Conservation (phyloP, 2,888 invertebrate species). For the Silvanus unidentatus region DNA sequence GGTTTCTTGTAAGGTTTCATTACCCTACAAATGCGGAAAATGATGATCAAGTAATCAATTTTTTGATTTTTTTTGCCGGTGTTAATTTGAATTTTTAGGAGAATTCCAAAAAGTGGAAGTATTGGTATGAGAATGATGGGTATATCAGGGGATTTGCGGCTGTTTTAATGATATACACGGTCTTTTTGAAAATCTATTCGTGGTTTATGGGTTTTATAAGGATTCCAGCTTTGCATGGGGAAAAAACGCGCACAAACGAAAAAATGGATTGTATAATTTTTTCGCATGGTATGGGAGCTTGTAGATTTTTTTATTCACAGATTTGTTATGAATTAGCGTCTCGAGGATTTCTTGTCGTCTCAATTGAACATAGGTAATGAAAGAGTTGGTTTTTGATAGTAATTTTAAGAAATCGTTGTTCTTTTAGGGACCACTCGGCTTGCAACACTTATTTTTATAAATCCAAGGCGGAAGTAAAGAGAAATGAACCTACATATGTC, state of each 20-base stretch:
- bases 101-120: conserved; percentile 48
- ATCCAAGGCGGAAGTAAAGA: conserved; percentile 37
- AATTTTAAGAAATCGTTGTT: conserved; percentile 2
- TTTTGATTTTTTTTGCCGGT: no score
- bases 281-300: conserved; percentile 61
- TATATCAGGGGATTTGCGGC: conserved; percentile 51
- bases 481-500: conserved; percentile 37
- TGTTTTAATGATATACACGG: conserved; percentile 41
- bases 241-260: conserved; percentile 39
- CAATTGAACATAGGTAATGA: conserved; percentile 57
- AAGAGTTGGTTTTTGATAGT: background rate
- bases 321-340: conserved; percentile 59
- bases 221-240: conserved; percentile 51
- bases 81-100: conserved; percentile 38
- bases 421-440: conserved; percentile 42
- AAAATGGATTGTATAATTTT: conserved; percentile 55
- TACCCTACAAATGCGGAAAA: conserved; percentile 50
- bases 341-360: conserved; percentile 58
- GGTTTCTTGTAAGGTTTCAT: conserved; percentile 53
- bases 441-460: conserved; percentile 47
- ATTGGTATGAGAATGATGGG: conserved; percentile 52
- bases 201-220: conserved; percentile 46
- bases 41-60: conserved; percentile 33
- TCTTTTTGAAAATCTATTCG: conserved; percentile 36
- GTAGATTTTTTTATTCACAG: conserved; percentile 55